A percentile compares a stretch with the other conserved stretches of the same genome.
Conservation (phyloP, 2,888 invertebrate species). For the Idaea biselata region DNA sequence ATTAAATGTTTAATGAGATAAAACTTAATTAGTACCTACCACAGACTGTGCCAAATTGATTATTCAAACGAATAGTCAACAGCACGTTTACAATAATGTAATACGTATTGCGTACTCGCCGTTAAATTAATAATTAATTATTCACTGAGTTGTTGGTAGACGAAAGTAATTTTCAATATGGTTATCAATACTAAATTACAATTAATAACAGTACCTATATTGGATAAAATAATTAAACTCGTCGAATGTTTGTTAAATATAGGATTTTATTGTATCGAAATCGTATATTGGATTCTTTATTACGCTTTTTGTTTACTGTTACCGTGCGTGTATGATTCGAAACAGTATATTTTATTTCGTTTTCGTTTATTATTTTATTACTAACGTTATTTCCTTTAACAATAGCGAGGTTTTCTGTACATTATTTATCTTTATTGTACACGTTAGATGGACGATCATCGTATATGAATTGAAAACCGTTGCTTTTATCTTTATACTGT, state of each 20-base stretch:
- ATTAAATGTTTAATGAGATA: not conserved
- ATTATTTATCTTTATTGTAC: not conserved
- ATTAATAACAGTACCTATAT: not conserved
- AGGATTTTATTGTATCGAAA: not conserved
- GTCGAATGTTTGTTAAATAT: not conserved
- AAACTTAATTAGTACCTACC: not conserved
- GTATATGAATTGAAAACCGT: not conserved
- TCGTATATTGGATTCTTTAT: not conserved
- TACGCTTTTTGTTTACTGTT: not conserved
- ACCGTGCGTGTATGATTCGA: not conserved
- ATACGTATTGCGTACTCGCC: not conserved
- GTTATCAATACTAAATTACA: slow-evolving; percentile 2
- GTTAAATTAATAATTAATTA: not conserved
- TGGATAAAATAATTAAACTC: not conserved
- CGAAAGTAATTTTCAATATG: not conserved
- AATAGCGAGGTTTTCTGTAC: not conserved
- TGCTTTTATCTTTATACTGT: not conserved
- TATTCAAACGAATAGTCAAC: not conserved
- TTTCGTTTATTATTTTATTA: not conserved
- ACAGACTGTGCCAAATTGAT: not conserved
- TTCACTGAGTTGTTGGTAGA: not conserved
- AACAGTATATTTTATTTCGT: not conserved
- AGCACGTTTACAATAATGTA: not conserved
- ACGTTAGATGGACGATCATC: not conserved
- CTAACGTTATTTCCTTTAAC: not conserved